phyloP scores from a whole-genome alignment of 2,797 vertebrate genomes.

The Mormyrops attenuatus region DNA sequence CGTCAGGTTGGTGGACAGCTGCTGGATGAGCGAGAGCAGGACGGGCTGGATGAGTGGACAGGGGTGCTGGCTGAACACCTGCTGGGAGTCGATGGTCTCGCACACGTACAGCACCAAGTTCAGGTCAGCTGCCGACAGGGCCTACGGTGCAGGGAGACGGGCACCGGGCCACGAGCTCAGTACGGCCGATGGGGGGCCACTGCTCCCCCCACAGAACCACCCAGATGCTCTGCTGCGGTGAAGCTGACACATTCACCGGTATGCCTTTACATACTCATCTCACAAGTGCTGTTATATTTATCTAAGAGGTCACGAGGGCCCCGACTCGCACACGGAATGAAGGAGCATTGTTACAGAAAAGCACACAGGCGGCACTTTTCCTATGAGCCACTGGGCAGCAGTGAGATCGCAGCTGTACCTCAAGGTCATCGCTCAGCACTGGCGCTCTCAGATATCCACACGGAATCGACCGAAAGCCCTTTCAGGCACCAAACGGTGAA shows the following conservation, averaged over 20 bases:
- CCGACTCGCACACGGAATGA: background rate
- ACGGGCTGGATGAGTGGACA: constrained; percentile 94
- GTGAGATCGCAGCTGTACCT: background rate
- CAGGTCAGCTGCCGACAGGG: constrained; percentile 88
- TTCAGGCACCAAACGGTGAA: background rate
- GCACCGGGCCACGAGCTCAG: background rate
- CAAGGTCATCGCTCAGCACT: background rate
- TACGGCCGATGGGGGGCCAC: background rate
- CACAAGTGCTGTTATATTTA: background rate
- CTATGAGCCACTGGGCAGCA: background rate
- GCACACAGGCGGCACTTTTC: background rate
- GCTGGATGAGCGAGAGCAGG: constrained; percentile 95
- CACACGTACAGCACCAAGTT: constrained; percentile 94
- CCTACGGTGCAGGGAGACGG: constrained; percentile 47
- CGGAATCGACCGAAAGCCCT: background rate
- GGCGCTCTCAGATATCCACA: background rate
- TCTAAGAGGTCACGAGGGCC: background rate
- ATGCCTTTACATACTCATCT: background rate
- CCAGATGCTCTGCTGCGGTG: background rate
- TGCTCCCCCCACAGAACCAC: background rate
- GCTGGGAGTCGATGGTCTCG: constrained; percentile 91
- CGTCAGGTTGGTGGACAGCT: constrained; percentile 88
- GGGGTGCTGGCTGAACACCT: constrained; percentile 88
- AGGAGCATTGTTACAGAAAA: background rate
- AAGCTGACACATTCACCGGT: background rate